Percentiles rank a stretch among this genome's conserved stretches.
phyloP scores from a whole-genome alignment of 2,113 vertebrate genomes.

The Mustelus asterias region DNA sequence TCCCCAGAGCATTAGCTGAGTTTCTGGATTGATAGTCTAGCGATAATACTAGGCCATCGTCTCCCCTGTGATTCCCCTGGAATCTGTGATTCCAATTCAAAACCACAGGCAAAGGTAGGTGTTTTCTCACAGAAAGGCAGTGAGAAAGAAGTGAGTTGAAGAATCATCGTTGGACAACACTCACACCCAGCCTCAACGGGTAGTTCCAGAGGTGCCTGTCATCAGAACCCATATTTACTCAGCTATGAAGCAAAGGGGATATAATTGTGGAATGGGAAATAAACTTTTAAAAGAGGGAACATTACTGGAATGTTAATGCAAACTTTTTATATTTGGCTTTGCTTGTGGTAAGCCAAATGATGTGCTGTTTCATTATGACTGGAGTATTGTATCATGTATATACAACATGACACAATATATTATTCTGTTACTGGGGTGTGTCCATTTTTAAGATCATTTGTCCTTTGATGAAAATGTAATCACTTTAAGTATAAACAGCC shows the following conservation, averaged over 20 bases:
- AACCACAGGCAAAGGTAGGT: background rate
- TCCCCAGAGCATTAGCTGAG: too few relatives aligned
- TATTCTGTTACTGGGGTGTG: background rate
- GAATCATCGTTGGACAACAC: background rate
- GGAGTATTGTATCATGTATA: background rate
- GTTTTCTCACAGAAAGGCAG: background rate
- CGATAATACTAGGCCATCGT: too few relatives aligned
- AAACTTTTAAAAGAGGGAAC: background rate
- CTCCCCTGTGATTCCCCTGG: background rate
- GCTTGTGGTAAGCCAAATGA: background rate
- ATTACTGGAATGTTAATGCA: background rate
- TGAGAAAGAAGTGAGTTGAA: background rate
- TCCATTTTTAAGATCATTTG: background rate
- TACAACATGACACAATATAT: too few relatives aligned
- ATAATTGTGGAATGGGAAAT: background rate
- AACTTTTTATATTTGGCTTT: background rate
- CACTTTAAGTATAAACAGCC: background rate
- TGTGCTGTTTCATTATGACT: background rate
- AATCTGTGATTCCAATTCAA: background rate
- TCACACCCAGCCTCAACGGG: background rate
- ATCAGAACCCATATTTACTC: background rate
- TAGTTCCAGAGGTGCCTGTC: background rate
- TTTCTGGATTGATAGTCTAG: too few relatives aligned
- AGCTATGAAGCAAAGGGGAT: background rate
- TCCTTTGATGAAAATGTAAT: background rate